Conservation (phyloP, 2,797 vertebrate species). For the Myotis pilosus region DNA sequence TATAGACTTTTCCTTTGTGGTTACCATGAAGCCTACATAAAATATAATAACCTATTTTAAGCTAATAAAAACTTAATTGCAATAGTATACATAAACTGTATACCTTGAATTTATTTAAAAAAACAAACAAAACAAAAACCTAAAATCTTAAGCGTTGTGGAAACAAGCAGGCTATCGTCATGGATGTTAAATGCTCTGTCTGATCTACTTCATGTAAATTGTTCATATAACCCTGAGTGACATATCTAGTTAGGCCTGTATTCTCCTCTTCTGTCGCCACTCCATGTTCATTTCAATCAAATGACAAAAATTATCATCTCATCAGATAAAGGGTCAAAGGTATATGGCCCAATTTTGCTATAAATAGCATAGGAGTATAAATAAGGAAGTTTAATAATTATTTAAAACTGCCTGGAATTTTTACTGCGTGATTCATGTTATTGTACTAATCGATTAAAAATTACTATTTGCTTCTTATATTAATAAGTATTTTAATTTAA, state of each 20-base stretch:
- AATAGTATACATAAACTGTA: neutral
- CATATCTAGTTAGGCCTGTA: neutral
- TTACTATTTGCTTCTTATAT: neutral
- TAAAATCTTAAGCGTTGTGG: neutral
- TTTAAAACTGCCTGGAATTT: neutral
- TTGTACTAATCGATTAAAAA: neutral
- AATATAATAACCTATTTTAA: neutral
- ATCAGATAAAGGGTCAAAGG: neutral
- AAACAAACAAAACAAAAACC: neutral
- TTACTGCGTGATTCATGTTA: neutral
- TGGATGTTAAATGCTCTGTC: neutral
- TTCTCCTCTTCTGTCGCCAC: neutral
- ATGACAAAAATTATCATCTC: neutral
- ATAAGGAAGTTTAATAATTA: neutral
- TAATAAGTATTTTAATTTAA: neutral
- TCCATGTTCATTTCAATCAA: neutral
- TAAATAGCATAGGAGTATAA: neutral
- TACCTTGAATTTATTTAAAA: neutral
- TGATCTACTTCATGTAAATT: neutral
- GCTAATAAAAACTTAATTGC: neutral
- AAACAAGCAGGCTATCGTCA: neutral
- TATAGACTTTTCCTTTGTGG: neutral
- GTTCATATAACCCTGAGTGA: neutral
- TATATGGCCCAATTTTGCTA: neutral
- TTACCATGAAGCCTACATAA: neutral